Base-by-base conservation (phyloP, 2,113 vertebrate genomes). In the Sebastes fasciatus region DNA sequence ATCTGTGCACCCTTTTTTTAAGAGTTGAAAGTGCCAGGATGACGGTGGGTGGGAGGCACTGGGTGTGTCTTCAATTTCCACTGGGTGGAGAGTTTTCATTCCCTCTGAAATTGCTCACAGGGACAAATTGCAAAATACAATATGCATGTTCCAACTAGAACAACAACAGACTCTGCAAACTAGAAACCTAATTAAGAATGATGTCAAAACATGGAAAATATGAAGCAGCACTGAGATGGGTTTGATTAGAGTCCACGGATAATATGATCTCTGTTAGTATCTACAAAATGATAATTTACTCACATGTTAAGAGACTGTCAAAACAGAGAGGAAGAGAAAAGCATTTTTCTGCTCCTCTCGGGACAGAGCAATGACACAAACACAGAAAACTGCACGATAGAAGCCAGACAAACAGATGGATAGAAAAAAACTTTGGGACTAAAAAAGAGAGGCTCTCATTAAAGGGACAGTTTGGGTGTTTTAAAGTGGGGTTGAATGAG, bases 211-310 rank as follows among this genome's bases (percentile, higher is more conserved):
- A 45, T 7, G 26, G 11, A 48, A 70, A 55, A 68, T 82, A 49
- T 74, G 21, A 82, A 61, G 67, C 68, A 88, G 60, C 13, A 3
- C 52, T 48, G 63, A 64, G 34, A 71, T 55, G 11, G 64, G 16
- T 60, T 66, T 49, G 46, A 63, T 48, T 67, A 42, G 51, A 65
- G n/a, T 19, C 34, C 16, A 7, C 3, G 65, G 26, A 62, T 49
- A 80, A 45, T 42, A 61, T 60, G 66, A 10, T 69, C 70, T 60
- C n/a, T 80, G 26, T 74, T 63, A 9, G 65, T 10, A n/a, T 74
- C 62, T 54, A 16, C 64, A 72, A 61, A 61, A 23, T 48, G 61
- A 40, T 26, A 17, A 73, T 60, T 74, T 67, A 42, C 21, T 67
- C 1, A 8, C 23, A 46, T 57, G 21, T 55, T 43, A n/a, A 43